Conservation (phyloP, 1,140 invertebrate species). For the Ceratoteleas bidentatus region DNA sequence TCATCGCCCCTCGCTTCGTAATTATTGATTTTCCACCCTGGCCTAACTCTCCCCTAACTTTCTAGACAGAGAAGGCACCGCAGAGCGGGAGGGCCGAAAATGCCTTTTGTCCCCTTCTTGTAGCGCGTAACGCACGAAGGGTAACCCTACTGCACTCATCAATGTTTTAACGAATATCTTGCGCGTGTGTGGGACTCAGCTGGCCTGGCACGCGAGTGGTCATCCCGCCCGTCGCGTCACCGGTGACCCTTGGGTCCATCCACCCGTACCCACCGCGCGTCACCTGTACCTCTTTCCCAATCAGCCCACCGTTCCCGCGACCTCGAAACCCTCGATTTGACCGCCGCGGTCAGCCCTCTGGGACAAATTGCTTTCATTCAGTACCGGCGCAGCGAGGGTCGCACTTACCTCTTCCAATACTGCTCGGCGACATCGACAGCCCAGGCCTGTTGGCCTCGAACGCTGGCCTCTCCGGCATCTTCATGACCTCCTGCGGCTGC, state of each 20-base stretch:
- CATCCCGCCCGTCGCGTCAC: too few relatives aligned
- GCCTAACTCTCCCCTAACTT: constrained; percentile 81
- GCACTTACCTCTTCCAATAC: constrained; percentile 87
- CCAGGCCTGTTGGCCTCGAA: constrained; percentile 76
- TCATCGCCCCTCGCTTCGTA: constrained; percentile 80
- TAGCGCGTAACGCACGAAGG: constrained; percentile 70
- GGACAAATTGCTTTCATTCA: constrained; percentile 53
- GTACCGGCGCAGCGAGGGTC: background rate
- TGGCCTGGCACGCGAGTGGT: constrained; percentile 40
- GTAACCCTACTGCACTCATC: constrained; percentile 70
- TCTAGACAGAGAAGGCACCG: constrained; percentile 71
- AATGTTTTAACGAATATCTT: constrained; percentile 72
- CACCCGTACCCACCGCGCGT: too few relatives aligned
- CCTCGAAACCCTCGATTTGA: too few relatives aligned
- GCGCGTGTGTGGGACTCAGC: constrained; percentile 55
- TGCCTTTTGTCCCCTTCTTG: constrained; percentile 78
- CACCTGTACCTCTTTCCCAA: too few relatives aligned
- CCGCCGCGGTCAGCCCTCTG: too few relatives aligned
- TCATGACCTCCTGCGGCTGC: constrained; percentile 76
- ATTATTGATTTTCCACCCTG: constrained; percentile 81
- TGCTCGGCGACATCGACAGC: constrained; percentile 86
- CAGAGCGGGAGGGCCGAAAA: constrained; percentile 75
- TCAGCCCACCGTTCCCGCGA: too few relatives aligned
- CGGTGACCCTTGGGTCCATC: too few relatives aligned
- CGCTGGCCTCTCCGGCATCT: constrained; percentile 74